These are phyloP conservation scores for Drosophila subquinaria DNA, from an alignment of 2,888 invertebrate species.

Conservation along the genomic window DNA sequence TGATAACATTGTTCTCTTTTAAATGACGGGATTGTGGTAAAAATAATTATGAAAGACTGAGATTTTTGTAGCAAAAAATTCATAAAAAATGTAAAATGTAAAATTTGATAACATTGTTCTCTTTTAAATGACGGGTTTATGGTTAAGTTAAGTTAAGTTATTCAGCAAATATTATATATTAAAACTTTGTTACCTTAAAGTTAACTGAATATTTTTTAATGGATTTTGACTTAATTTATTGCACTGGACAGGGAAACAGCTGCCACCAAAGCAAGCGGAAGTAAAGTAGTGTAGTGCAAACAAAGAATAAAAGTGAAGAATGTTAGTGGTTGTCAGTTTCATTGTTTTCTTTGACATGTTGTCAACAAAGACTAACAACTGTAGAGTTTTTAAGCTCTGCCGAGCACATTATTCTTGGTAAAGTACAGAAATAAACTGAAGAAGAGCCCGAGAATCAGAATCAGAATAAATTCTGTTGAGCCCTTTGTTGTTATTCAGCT, in stretches of 20 bases:
- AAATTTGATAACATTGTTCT: too few relatives aligned
- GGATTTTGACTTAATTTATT: conserved; percentile 11
- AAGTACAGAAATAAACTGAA: conserved; percentile 4
- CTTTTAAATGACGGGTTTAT: too few relatives aligned
- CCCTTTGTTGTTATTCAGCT: conserved; percentile 1
- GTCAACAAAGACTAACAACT: conserved; percentile 43
- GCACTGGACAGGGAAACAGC: background rate
- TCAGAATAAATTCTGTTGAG: background rate
- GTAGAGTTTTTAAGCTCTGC: conserved; percentile 26
- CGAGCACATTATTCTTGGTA: conserved; percentile 39
- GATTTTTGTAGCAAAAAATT: too few relatives aligned
- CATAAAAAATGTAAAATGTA: too few relatives aligned
- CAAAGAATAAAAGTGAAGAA: conserved; percentile 1
- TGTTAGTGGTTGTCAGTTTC: conserved; percentile 14
- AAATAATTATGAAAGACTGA: too few relatives aligned
- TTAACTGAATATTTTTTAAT: background rate
- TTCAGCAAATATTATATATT: conserved; percentile 2
- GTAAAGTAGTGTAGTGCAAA: conserved; percentile 8
- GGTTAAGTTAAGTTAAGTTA: background rate
- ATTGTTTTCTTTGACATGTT: conserved; percentile 60
- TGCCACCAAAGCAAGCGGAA: background rate
- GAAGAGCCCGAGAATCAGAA: conserved; percentile 13
- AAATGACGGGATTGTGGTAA: too few relatives aligned
- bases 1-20: too few relatives aligned
- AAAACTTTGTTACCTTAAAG: conserved; percentile 3